A percentile compares a stretch with the other conserved stretches of the same genome.
phyloP scores from a whole-genome alignment of 37 sponge, comb jelly and placozoan genomes.

The Agelas oroides region DNA sequence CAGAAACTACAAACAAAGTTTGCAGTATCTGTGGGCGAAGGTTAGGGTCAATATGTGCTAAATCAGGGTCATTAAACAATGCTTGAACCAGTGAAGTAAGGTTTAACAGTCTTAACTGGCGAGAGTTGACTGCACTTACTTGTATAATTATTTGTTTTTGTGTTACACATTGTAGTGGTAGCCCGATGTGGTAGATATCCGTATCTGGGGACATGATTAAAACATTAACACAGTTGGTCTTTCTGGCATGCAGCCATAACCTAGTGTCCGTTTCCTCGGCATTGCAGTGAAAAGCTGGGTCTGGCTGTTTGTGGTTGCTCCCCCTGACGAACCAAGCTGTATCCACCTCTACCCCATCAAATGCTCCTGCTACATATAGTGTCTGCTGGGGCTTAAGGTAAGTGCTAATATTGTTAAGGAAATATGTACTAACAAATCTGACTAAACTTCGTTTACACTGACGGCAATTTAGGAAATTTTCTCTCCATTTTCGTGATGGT shows the following conservation, averaged over 20 bases:
- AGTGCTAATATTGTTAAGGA: background rate
- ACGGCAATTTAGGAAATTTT: conserved; percentile 30
- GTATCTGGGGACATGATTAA: conserved; percentile 19
- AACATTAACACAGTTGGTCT: background rate
- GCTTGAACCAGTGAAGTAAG: background rate
- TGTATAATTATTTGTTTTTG: background rate
- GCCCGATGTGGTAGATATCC: conserved; percentile 7
- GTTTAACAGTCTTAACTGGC: background rate
- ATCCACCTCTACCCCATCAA: background rate
- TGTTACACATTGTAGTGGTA: background rate
- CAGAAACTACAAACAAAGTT: background rate
- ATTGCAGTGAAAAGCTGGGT: conserved; percentile 16
- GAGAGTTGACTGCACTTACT: background rate
- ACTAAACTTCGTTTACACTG: conserved; percentile 5
- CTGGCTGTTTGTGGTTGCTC: conserved; percentile 8
- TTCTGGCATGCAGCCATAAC: conserved; percentile 23
- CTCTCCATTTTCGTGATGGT: background rate
- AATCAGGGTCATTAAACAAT: conserved; percentile 7
- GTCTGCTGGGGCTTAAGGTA: background rate
- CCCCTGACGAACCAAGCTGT: conserved; percentile 25
- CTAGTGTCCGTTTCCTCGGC: conserved; percentile 21
- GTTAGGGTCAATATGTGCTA: background rate
- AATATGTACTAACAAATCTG: background rate
- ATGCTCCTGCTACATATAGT: conserved; percentile 6
- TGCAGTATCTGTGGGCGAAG: background rate